These are phyloP conservation scores for Nasonia vitripennis DNA, from an alignment of 1,140 invertebrate genomes.

Conservation along the genomic window DNA sequence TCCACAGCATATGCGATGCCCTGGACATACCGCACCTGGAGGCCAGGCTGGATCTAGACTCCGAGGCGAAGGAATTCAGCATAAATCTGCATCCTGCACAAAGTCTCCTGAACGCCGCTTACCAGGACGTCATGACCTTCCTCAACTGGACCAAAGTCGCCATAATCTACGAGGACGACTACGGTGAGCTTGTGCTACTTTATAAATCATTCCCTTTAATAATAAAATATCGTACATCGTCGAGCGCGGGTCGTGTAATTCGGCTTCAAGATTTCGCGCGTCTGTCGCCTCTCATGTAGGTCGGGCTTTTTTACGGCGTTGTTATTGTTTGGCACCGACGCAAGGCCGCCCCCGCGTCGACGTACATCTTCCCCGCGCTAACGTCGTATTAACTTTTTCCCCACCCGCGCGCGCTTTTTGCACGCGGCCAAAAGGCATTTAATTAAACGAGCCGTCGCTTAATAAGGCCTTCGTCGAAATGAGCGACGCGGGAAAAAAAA, in stretches of 20 bases:
- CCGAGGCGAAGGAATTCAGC: slow-evolving; percentile 77
- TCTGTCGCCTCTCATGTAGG: background rate
- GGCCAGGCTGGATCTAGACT: slow-evolving; percentile 77
- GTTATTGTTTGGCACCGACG: slow-evolving; percentile 33
- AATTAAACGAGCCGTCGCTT: background rate
- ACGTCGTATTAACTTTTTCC: background rate
- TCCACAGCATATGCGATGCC: slow-evolving; percentile 83
- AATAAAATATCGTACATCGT: background rate
- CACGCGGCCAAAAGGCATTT: background rate
- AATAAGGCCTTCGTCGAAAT: background rate
- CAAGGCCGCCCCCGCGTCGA: background rate
- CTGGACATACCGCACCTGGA: slow-evolving; percentile 84
- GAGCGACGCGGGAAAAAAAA: background rate
- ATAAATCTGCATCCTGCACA: slow-evolving; percentile 84
- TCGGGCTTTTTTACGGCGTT: background rate
- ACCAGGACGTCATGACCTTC: slow-evolving; percentile 81
- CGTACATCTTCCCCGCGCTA: slow-evolving; percentile 5
- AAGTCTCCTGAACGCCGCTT: slow-evolving; percentile 79
- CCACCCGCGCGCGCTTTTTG: background rate
- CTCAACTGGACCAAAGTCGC: slow-evolving; percentile 85
- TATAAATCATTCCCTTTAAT: too few species aligned
- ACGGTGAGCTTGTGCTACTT: slow-evolving; percentile 74
- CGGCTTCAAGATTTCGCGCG: background rate
- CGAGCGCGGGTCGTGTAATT: background rate
- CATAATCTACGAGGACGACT: slow-evolving; percentile 84